Conservation (phyloP, 2,113 vertebrate genomes). For the Sminthopsis crassicaudata region DNA sequence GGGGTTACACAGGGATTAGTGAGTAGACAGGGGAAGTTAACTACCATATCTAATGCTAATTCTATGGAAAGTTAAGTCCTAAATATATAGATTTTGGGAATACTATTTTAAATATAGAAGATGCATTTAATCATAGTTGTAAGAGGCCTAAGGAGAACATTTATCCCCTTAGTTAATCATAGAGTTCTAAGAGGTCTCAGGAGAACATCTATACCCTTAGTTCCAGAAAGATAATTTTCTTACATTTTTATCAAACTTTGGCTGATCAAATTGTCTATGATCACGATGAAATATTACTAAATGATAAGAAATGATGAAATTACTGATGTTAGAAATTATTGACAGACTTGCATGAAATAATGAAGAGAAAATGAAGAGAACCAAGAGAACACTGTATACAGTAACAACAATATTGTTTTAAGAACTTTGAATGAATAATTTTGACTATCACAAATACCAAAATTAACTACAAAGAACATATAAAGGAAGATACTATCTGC, state of each 20-base stretch:
- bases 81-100: neutral
- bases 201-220: neutral
- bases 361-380: neutral
- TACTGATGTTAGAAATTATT: neutral
- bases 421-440: no score
- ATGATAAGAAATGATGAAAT: neutral
- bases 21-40: neutral
- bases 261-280: neutral
- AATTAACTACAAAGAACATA: no score
- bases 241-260: neutral
- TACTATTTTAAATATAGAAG: neutral
- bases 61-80: neutral
- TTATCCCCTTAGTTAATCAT: neutral
- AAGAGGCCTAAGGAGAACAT: neutral
- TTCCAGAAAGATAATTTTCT: neutral
- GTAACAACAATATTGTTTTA: no score
- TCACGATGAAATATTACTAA: neutral
- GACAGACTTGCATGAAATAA: neutral
- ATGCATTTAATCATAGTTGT: neutral
- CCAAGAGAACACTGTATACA: no score
- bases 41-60: neutral
- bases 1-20: neutral
- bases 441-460: no score
- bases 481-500: no score
- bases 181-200: neutral